Base-by-base conservation (phyloP, 2,888 invertebrate genomes). In the Geotrupes spiniger region DNA sequence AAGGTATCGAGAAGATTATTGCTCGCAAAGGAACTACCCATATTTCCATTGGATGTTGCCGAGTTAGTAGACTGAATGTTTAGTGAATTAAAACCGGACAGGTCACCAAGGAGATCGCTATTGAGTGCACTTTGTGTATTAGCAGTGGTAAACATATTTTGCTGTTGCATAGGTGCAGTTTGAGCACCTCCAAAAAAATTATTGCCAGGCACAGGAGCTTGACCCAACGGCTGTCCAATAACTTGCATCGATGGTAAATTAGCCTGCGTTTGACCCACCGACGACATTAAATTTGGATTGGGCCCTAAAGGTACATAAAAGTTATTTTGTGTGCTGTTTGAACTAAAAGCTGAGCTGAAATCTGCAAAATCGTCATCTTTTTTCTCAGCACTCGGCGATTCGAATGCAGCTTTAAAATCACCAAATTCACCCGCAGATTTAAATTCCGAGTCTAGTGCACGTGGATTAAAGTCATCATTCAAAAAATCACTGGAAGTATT, bases 321-420 rank as follows among this genome's bases (percentile, higher is more conserved):
- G 21, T 21, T 21, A 21, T 21, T 21, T 21, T 21, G 21, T 6
- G 6, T 21, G 21, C 6, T 21, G 26, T 14, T 33, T 11, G 10
- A 11, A n/a, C 37, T 42, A 72, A 90, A 91, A 5, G 89, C 89
- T 36, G 83, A 82, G 51, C 78, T 78, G 70, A 92, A 91, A 74
- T 91, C 92, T 0, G 90, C 92, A 72, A 92, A 92, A 55, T 86
- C 87, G 59, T 70, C 75, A 49, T 57, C 16, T 36, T 57, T 58
- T 46, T 53, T 49, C 17, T 21, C 45, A 16, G 52, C 21, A 1
- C 48, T 26, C 9, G 49, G 63, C 14, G 54, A 51, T n/a, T 58
- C 52, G 68, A 89, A 89, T 0, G 86, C 89, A 52, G 82, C 78
- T 2, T 83, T 76, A 67, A 91, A 91, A 72, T 90, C 89, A 0